Base-by-base conservation (phyloP, 2,113 vertebrate species). In the Calidris pugnax region DNA sequence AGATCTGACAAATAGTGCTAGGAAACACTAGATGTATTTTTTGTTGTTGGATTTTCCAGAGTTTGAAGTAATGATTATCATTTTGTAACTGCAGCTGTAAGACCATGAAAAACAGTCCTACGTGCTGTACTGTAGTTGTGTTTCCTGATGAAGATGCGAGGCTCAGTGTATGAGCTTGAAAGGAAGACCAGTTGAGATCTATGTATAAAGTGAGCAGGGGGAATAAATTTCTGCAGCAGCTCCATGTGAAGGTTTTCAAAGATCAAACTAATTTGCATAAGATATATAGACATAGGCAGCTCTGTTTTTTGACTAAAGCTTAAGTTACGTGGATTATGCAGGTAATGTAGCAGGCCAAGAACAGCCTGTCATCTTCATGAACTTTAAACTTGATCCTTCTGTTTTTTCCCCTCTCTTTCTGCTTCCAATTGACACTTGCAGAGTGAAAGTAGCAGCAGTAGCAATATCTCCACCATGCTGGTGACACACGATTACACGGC, bases 371-470 rank as follows among this genome's bases (percentile, higher is more conserved):
- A 1, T 35, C 79, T 68, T 56, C 35, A 2, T 28, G 55, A 73
- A 66, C 80, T 84, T 57, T 96, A 90, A 83, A 32, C 26, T 45
- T 63, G 56, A 56, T 43, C 62, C 39, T 92, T 63, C 39, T 93
- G 59, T 68, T 74, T 79, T 33, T 17, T 2, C 22, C 47, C 14
- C 43, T 43, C 35, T 94, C 66, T 95, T 39, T 79, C 56, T 92
- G 63, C 87, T 89, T 81, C 83, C 63, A 39, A 55, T 56, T 91
- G 93, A 55, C 11, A 8, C 77, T 75, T 90, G 55, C 98, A 99
- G 99, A 99, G 99, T 99, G 99, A 99, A 99, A 99, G 99, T 97
- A 99, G 99, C 99, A 99, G 99, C 99, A 99, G 99, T 98, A 99
- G 99, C 98, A 99, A 98, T 98, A 98, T 99, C 98, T 99, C 99